These are phyloP conservation scores for Coleophora deauratella DNA, from an alignment of 2,888 invertebrate genomes.

Conservation along the genomic window DNA sequence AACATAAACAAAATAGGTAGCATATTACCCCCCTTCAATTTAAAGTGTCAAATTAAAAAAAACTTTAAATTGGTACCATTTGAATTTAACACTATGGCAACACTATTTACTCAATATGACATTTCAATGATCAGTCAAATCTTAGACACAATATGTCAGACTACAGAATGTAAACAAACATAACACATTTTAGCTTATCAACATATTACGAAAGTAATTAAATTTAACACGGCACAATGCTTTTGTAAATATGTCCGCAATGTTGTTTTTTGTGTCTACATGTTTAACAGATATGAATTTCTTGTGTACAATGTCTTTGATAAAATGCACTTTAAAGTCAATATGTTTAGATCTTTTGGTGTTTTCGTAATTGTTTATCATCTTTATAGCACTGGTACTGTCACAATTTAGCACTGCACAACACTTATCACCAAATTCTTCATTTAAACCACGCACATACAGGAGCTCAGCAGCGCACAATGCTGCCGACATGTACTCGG, in stretches of 20 bases:
- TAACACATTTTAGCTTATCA: no score
- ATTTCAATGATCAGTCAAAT: no score
- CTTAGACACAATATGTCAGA: not conserved
- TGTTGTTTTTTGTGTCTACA: not conserved
- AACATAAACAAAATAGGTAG: no score
- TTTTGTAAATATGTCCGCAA: not conserved
- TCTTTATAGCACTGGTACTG: not conserved
- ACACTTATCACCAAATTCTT: not conserved
- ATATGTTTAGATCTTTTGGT: not conserved
- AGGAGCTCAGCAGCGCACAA: not conserved
- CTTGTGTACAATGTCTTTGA: not conserved
- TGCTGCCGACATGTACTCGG: slow-evolving; percentile 1
- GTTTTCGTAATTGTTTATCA: not conserved
- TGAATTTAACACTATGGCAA: no score
- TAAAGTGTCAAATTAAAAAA: not conserved
- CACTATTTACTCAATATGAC: no score
- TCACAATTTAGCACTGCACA: not conserved
- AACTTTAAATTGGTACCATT: no score
- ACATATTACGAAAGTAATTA: not conserved
- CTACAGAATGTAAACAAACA: not conserved
- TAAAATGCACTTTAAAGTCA: not conserved
- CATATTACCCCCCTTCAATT: not conserved
- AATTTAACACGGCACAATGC: not conserved
- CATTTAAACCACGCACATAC: not conserved
- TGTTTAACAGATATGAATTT: not conserved